A percentile compares a stretch with the other conserved stretches of the same genome.
Conservation (phyloP, 2,888 invertebrate genomes). For the Carterocephalus palaemon region DNA sequence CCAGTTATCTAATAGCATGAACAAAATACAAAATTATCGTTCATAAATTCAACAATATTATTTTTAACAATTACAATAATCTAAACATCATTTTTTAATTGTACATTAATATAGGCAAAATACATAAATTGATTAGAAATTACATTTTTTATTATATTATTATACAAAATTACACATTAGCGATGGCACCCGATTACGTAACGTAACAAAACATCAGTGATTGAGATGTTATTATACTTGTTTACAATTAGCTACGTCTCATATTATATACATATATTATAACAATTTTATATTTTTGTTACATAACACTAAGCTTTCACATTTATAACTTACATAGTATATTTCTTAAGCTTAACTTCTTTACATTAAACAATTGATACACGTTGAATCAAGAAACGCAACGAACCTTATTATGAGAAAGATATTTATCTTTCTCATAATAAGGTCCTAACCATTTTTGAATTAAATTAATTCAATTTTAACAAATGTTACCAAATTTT, state of each 20-base stretch:
- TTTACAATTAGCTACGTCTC: constrained; percentile 19
- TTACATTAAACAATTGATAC: too few relatives aligned
- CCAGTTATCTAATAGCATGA: constrained; percentile 42
- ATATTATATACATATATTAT: constrained; percentile 17
- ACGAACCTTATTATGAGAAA: too few relatives aligned
- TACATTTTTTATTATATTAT: constrained; percentile 20
- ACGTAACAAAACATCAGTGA: constrained; percentile 15
- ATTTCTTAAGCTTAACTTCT: neutral
- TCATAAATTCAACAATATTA: constrained; percentile 71
- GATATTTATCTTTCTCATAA: too few relatives aligned
- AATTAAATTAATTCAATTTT: too few relatives aligned
- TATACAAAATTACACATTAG: constrained; percentile 22
- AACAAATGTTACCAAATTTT: too few relatives aligned
- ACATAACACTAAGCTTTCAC: constrained; percentile 18
- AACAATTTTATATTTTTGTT: constrained; percentile 20
- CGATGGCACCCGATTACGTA: constrained; percentile 22
- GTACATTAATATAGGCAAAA: constrained; percentile 32
- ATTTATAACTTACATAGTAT: constrained; percentile 16
- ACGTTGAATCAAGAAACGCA: too few relatives aligned
- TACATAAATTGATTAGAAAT: constrained; percentile 17
- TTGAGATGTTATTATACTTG: constrained; percentile 14
- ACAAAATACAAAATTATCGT: constrained; percentile 50
- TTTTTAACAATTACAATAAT: constrained; percentile 71
- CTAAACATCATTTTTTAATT: constrained; percentile 42
- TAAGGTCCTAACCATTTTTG: too few relatives aligned